Evolutionary conservation across 2,797 vertebrate genomes (phyloP).

Genomic region (Gobio occitaniae): DNA sequence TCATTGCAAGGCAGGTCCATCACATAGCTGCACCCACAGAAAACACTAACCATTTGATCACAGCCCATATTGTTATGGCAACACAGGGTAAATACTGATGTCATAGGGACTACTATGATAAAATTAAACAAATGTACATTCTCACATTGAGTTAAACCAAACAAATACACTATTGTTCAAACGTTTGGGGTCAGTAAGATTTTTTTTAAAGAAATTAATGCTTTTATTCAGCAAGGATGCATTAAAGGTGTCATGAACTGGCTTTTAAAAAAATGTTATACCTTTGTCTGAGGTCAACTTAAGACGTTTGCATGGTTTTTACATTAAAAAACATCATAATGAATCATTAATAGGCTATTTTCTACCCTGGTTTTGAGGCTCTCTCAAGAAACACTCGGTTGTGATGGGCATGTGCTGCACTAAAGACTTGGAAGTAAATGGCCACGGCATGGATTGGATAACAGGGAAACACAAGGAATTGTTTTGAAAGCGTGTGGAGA

Average conservation of each 20-base stretch:
- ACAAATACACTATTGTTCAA: background rate
- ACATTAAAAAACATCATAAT: no score
- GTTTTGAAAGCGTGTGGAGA: no score
- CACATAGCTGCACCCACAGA: background rate
- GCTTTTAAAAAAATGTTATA: no score
- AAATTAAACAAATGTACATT: background rate
- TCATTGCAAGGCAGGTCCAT: slow-evolving; percentile 8
- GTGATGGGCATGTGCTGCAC: no score
- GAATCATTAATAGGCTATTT: no score
- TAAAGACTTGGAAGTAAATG: no score
- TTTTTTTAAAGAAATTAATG: background rate
- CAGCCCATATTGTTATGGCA: slow-evolving; percentile 12
- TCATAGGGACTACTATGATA: background rate
- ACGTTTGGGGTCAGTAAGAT: background rate
- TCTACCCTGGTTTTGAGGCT: no score
- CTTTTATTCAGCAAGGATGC: background rate
- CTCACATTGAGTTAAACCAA: slow-evolving; percentile 3
- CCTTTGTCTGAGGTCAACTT: no score
- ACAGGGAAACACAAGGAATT: no score
- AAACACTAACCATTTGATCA: background rate
- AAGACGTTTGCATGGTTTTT: no score
- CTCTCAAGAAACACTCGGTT: no score
- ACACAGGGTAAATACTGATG: background rate
- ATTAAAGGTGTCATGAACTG: background rate
- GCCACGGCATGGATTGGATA: no score